Evolutionary conservation across 2,113 vertebrate genomes (phyloP).

Genomic region (Muntiacus muntjak): DNA sequence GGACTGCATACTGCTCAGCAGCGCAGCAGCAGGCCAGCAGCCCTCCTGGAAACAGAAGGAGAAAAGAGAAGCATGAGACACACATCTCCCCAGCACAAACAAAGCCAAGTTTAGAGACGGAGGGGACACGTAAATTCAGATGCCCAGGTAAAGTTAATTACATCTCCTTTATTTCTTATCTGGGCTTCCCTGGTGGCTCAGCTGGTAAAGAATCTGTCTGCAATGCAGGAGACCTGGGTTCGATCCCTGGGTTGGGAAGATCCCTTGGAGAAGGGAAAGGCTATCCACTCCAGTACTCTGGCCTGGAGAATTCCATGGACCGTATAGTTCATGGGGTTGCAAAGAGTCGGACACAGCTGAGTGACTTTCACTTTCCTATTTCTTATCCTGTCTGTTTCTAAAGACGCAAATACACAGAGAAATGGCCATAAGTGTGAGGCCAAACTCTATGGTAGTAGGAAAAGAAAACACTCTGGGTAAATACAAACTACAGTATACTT

Average conservation of each 20-base stretch:
- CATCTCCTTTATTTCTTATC: neutral
- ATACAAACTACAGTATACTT: neutral
- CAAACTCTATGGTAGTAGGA: neutral
- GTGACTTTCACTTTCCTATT: neutral
- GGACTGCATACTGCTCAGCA: conserved; percentile 88
- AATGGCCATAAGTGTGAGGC: neutral
- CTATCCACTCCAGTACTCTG: neutral
- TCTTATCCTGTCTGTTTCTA: neutral
- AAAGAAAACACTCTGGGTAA: neutral
- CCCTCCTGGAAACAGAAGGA: conserved; percentile 77
- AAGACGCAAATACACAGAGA: conserved; percentile 1
- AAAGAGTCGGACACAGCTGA: neutral
- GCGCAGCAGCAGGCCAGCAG: conserved; percentile 75
- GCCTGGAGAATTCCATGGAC: neutral
- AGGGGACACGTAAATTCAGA: neutral
- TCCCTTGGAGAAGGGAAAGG: neutral
- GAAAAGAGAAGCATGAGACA: conserved; percentile 8
- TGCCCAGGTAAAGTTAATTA: neutral
- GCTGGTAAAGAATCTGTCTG: neutral
- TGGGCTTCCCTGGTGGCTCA: neutral
- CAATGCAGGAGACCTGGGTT: neutral
- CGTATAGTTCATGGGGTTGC: neutral
- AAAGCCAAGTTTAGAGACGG: neutral
- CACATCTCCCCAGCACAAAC: neutral
- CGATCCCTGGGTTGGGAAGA: neutral